Percentiles rank a stretch among this genome's conserved stretches.
phyloP scores from a whole-genome alignment of 2,888 invertebrate genomes.

The Lacanobia wlatinum region DNA sequence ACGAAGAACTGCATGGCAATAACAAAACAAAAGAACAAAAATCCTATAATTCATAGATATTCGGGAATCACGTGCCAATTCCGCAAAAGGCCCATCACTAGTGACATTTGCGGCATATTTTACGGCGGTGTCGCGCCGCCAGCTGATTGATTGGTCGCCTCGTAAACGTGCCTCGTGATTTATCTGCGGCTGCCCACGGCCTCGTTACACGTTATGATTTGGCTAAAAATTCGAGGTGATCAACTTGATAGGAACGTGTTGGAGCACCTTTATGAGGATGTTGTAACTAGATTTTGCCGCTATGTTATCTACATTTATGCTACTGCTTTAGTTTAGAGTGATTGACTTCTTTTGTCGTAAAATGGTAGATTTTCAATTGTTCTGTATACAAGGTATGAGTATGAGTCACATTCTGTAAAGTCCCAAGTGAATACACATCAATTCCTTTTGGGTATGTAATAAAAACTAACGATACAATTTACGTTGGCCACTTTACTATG shows the following conservation, averaged over 20 bases:
- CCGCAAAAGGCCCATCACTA: constrained; percentile 45
- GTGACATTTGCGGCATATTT: constrained; percentile 69
- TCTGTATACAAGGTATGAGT: too few relatives aligned
- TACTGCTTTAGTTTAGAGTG: too few relatives aligned
- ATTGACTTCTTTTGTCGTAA: not conserved
- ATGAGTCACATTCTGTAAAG: too few relatives aligned
- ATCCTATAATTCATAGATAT: not conserved
- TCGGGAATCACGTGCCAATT: constrained; percentile 40
- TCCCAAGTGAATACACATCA: too few relatives aligned
- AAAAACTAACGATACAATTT: not conserved
- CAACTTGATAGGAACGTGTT: not conserved
- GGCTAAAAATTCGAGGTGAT: constrained; percentile 24
- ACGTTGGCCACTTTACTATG: not conserved
- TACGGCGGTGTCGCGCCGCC: constrained; percentile 69
- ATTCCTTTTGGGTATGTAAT: not conserved
- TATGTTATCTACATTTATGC: too few relatives aligned
- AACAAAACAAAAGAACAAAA: constrained; percentile 3
- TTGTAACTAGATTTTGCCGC: too few relatives aligned
- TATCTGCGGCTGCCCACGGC: constrained; percentile 61
- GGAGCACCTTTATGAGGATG: not conserved
- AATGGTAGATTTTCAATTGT: too few relatives aligned
- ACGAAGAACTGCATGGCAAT: not conserved
- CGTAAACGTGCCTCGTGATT: constrained; percentile 75
- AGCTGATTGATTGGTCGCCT: constrained; percentile 79
- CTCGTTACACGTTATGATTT: constrained; percentile 54